phyloP scores from a whole-genome alignment of 2,797 vertebrate species.

The Oreortyx pictus region DNA sequence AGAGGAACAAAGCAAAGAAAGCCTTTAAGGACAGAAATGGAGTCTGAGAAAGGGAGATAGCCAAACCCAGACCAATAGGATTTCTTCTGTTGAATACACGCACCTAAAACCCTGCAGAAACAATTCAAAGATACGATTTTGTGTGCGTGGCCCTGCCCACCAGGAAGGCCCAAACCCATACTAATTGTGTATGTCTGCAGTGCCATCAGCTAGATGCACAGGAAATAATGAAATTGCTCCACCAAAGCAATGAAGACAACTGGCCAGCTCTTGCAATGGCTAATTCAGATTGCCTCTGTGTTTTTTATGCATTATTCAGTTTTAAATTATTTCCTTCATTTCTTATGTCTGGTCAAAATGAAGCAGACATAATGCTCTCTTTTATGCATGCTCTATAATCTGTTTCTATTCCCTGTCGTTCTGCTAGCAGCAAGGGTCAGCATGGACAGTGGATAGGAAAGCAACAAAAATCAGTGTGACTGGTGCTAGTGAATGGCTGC shows the following conservation, averaged over 20 bases:
- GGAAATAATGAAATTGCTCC: conserved; percentile 40
- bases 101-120: conserved; percentile 41
- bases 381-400: not conserved
- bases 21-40: conserved; percentile 22
- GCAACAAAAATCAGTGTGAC: conserved; percentile 38
- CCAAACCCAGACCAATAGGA: not conserved
- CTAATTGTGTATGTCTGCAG: conserved; percentile 25
- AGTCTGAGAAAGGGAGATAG: conserved; percentile 36
- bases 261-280: not conserved
- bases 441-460: not conserved
- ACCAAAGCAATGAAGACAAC: conserved; percentile 28
- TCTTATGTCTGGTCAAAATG: not conserved
- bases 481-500: not conserved
- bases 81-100: conserved; percentile 18
- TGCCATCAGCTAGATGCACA: conserved; percentile 15
- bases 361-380: not conserved
- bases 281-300: not conserved
- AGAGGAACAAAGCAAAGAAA: conserved; percentile 10
- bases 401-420: not conserved
- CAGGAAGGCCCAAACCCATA: not conserved
- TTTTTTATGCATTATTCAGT: not conserved
- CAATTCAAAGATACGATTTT: not conserved
- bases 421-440: not conserved
- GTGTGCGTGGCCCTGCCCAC: not conserved
- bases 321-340: conserved; percentile 2